These are phyloP conservation scores for Coelinius sp. DNA, from an alignment of 2,888 invertebrate species.

Conservation along the genomic window DNA sequence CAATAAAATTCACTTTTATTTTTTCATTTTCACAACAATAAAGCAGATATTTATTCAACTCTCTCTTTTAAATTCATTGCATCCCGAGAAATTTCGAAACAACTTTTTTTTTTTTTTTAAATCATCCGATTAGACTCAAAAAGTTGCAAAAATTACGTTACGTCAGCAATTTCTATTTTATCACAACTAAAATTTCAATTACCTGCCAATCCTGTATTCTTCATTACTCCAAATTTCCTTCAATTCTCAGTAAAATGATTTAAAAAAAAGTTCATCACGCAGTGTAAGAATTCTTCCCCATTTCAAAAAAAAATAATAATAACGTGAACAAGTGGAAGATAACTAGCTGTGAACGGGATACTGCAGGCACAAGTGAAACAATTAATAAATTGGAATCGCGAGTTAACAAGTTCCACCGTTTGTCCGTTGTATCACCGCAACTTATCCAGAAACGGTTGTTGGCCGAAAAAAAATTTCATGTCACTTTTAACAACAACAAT, in stretches of 20 bases:
- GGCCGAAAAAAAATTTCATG: background rate
- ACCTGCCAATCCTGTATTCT: constrained; percentile 48
- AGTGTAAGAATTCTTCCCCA: background rate
- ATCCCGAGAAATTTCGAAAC: background rate
- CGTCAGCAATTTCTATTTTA: background rate
- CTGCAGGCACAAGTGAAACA: constrained; percentile 43
- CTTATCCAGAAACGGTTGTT: background rate
- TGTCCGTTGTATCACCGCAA: background rate
- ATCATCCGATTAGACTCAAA: background rate
- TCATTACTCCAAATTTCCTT: background rate
- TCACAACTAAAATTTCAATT: background rate
- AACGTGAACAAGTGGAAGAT: constrained; percentile 31
- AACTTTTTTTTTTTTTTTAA: background rate
- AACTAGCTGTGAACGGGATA: background rate
- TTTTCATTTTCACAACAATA: background rate
- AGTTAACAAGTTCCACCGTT: constrained; percentile 41
- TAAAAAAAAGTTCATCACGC: constrained; percentile 14
- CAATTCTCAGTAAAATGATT: background rate
- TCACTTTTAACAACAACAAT: constrained; percentile 17
- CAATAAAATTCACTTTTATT: background rate
- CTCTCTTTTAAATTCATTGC: background rate
- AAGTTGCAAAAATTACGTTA: background rate
- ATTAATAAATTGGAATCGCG: constrained; percentile 48
- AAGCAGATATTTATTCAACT: background rate
- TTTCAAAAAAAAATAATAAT: constrained; percentile 26